phyloP scores from a whole-genome alignment of 2,888 invertebrate species.

The Drosophila limbata region DNA sequence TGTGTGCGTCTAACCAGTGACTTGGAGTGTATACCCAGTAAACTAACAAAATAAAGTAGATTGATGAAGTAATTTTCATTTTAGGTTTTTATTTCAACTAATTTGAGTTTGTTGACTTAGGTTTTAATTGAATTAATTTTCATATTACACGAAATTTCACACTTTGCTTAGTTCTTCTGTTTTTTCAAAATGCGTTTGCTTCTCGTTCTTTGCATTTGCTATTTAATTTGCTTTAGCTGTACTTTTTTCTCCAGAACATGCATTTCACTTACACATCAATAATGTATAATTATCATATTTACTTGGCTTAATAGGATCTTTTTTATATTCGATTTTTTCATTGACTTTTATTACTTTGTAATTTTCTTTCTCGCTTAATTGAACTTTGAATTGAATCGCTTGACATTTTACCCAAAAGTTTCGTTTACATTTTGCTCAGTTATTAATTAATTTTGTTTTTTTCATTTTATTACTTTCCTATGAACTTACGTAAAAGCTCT shows the following conservation, averaged over 20 bases:
- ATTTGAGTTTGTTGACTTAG: constrained; percentile 72
- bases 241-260: constrained; percentile 36
- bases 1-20: no score
- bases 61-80: constrained; percentile 43
- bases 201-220: constrained; percentile 34
- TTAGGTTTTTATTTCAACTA: constrained; percentile 70
- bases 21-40: not conserved
- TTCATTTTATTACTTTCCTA: constrained; percentile 21
- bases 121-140: constrained; percentile 68
- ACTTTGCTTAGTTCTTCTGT: constrained; percentile 61
- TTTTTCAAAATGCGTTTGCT: constrained; percentile 26
- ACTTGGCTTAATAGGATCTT: constrained; percentile 79
- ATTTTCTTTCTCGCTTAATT: constrained; percentile 53
- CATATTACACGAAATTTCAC: constrained; percentile 65
- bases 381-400: constrained; percentile 70
- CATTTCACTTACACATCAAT: constrained; percentile 42
- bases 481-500: constrained; percentile 60
- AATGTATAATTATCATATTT: constrained; percentile 66
- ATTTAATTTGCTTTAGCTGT: constrained; percentile 24
- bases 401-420: constrained; percentile 60
- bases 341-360: constrained; percentile 26
- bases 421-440: constrained; percentile 28
- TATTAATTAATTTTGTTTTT: constrained; percentile 8
- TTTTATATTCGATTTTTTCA: constrained; percentile 44
- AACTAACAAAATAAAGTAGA: not conserved